Base-by-base conservation (phyloP, 2,797 vertebrate genomes). In the Siniperca undulata region DNA sequence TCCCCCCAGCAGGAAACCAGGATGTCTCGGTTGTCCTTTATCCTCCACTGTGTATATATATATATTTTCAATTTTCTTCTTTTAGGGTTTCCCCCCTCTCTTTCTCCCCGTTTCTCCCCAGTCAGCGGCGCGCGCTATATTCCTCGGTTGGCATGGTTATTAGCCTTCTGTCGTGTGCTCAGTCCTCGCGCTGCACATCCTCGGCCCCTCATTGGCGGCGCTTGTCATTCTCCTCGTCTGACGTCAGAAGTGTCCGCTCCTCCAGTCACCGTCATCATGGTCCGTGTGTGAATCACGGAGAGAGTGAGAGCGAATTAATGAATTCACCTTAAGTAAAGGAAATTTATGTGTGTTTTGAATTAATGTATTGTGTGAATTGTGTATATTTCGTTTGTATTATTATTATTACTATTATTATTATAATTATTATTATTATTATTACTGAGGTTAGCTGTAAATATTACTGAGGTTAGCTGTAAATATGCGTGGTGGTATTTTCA, bases 211-310 rank as follows among this genome's bases (percentile, higher is more conserved):
- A 96, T 96, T 96, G 97, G 97, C 92, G 95, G 95, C 92, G 94
- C 95, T 88, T 94, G 95, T 96, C 96, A 93, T 95, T 97, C 96
- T 97, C 96, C 91, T 90, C 86, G 24, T 94, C 95, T 98, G 97
- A 98, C 97, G 97, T 98, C 96, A 98, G 94, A 95, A 96, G 95
- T 95, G 95, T 95, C 96, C 95, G 93, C 96, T 96, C 95, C 95
- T 96, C 94, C 95, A 94, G 96, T 70, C 81, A 2, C 68, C 91
- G 91, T 97, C 97, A 96, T 95, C 96, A 90, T 87, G 85, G 69
- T 81, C 70, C 38, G 94, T 78, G 95, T 74, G 88, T 91, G 92
- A 93, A 93, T 93, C 91, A 93, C 86, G 27, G 80, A 65, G 70
- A 62, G 86, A 74, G n/a, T 40, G 59, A 42, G 52, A 42, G 17